phyloP scores from a whole-genome alignment of 2,888 invertebrate species.

The Sipha maydis region DNA sequence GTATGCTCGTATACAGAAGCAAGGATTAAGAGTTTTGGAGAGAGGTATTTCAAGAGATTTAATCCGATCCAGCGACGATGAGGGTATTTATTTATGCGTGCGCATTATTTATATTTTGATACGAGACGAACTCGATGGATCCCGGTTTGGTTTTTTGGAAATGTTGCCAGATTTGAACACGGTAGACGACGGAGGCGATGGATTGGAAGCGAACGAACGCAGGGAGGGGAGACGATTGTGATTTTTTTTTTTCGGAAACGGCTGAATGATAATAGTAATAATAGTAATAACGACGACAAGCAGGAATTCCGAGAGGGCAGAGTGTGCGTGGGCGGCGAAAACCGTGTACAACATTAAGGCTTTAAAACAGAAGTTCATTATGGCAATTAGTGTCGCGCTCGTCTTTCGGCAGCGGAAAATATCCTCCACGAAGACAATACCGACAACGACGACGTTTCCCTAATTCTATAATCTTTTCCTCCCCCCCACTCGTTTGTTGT shows the following conservation, averaged over 20 bases:
- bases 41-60: not conserved
- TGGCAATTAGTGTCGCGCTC: slow-evolving; percentile 50
- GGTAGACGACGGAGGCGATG: slow-evolving; percentile 17
- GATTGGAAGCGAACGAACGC: slow-evolving; percentile 33
- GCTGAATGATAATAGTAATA: not conserved
- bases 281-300: not conserved
- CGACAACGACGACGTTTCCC: not conserved
- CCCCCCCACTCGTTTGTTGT: not conserved
- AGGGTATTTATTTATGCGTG: too few relatives aligned
- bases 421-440: slow-evolving; percentile 23
- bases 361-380: slow-evolving; percentile 49
- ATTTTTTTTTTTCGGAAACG: slow-evolving; percentile 25
- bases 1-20: too few relatives aligned
- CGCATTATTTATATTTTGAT: not conserved
- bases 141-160: not conserved
- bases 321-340: slow-evolving; percentile 16
- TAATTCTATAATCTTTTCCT: slow-evolving; percentile 1
- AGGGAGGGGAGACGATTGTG: slow-evolving; percentile 2
- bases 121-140: not conserved
- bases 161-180: slow-evolving; percentile 48
- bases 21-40: not conserved
- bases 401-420: slow-evolving; percentile 28
- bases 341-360: slow-evolving; percentile 5
- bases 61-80: not conserved
- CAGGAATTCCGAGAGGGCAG: slow-evolving; percentile 12